Base-by-base conservation (phyloP, 2,113 vertebrate species). In the Turdus rufiventris region DNA sequence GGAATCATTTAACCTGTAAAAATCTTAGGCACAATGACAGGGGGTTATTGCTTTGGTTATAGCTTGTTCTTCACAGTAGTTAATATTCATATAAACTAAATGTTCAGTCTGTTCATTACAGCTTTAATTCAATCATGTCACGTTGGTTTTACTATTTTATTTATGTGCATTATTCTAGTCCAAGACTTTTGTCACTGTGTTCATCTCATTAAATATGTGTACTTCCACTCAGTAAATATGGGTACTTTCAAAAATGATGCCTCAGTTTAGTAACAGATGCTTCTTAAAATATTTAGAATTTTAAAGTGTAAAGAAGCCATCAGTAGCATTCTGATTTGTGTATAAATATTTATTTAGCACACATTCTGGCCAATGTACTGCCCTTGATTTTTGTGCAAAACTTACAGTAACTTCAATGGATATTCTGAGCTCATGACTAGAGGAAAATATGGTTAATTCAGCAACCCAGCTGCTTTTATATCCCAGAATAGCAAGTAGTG, bases 281-380 rank as follows among this genome's bases (percentile, higher is more conserved):
- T 96, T 97, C 95, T 97, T 97, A 94, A 97, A 97, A 95, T 96
- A 96, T 97, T 97, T 96, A 97, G 93, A 94, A 97, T 96, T 97
- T 95, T 94, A 88, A 97, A 97, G 96, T 96, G 95, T 95, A 97
- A 97, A 96, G 94, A 94, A 97, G 97, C 97, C 95, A 92, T 97
- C 96, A 96, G 95, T 95, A 91, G 95, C 94, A 94, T 97, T 96
- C 93, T 96, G 94, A 94, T 97, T 95, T 97, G 96, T 95, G 96
- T 96, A 93, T 96, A 97, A 97, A 97, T 97, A 97, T 96, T 97
- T 97, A 97, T 97, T 93, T 97, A 97, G 95, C 95, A 97, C 97
- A 97, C 91, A 43, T 97, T 97, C 96, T 97, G 96, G 89, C 95
- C 96, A 97, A 95, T 95, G 63, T 97, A 96, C 83, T 94, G 91